These are phyloP conservation scores for Celastrina argiolus DNA, from an alignment of 2,888 invertebrate genomes.

Conservation along the genomic window DNA sequence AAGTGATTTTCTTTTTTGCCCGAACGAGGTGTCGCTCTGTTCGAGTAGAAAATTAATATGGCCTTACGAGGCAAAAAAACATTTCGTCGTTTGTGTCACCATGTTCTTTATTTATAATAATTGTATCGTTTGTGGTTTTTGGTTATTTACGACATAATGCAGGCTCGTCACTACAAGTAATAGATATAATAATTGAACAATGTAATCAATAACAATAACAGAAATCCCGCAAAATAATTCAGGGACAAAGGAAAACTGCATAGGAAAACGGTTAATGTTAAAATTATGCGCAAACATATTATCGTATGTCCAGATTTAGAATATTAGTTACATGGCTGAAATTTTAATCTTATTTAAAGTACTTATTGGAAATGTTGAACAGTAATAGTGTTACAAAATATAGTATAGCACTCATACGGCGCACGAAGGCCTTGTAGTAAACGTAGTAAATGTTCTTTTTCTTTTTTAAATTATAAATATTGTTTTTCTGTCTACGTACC, in stretches of 20 bases:
- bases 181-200: neutral
- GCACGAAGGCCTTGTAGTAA: too few species aligned
- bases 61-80: neutral
- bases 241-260: neutral
- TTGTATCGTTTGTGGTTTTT: neutral
- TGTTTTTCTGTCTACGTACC: too few species aligned
- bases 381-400: too few species aligned
- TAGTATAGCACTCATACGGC: too few species aligned
- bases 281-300: neutral
- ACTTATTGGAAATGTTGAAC: too few species aligned
- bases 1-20: conserved; percentile 24
- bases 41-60: neutral
- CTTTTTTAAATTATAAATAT: too few species aligned
- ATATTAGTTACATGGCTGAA: too few species aligned
- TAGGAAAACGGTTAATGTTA: neutral
- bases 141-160: neutral
- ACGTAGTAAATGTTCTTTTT: too few species aligned
- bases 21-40: neutral
- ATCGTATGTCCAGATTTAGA: too few species aligned
- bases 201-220: neutral
- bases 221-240: neutral
- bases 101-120: neutral
- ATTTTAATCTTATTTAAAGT: too few species aligned
- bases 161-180: neutral
- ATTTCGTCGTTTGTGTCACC: neutral